phyloP scores from a whole-genome alignment of 1,140 invertebrate species.

The Nasonia longicornis region DNA sequence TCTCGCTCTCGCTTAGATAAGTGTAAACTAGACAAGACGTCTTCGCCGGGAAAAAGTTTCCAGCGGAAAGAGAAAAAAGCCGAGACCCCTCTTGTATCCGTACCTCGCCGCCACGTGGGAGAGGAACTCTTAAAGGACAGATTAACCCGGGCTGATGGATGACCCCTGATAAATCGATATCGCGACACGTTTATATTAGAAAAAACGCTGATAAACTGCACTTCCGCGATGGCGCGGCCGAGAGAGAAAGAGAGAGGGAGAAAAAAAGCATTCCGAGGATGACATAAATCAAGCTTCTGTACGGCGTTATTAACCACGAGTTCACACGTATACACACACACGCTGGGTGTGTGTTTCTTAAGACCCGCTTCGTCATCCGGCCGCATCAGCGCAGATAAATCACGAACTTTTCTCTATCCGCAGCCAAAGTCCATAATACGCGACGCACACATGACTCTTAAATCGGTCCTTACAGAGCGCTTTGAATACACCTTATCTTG shows the following conservation, averaged over 20 bases:
- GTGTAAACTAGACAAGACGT: slow-evolving; percentile 1
- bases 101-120: slow-evolving; percentile 7
- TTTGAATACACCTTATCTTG: background rate
- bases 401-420: background rate
- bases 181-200: slow-evolving; percentile 20
- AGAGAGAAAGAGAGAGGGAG: background rate
- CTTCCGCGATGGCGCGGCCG: background rate
- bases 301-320: background rate
- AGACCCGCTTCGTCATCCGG: background rate
- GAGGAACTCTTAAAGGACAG: slow-evolving; percentile 31
- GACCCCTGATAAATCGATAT: slow-evolving; percentile 39
- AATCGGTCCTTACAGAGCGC: too few relatives aligned
- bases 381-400: background rate
- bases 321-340: background rate
- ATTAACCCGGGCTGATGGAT: slow-evolving; percentile 35
- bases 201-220: slow-evolving; percentile 25
- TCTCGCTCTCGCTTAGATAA: slow-evolving; percentile 4
- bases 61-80: background rate
- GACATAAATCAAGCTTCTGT: slow-evolving; percentile 27
- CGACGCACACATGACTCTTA: too few relatives aligned
- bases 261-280: slow-evolving; percentile 7
- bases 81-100: background rate
- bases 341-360: background rate
- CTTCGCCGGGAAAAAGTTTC: background rate
- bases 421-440: too few relatives aligned